These are phyloP conservation scores for Xiphorhynchus erythropygius DNA, from an alignment of 2,797 vertebrate species.

Conservation along the genomic window DNA sequence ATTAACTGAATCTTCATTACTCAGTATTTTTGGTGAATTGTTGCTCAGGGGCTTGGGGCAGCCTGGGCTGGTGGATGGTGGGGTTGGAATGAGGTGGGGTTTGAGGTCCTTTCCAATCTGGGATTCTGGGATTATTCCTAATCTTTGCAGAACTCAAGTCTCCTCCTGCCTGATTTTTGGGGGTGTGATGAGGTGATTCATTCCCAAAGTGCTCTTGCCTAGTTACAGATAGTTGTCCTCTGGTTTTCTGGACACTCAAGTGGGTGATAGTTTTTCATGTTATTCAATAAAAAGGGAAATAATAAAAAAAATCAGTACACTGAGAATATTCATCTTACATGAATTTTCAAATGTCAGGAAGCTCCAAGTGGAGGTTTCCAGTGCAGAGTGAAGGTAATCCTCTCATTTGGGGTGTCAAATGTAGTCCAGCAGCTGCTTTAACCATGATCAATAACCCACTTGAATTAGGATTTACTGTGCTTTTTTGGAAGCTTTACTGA, in stretches of 20 bases:
- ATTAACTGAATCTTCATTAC: background rate
- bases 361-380: background rate
- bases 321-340: background rate
- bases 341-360: background rate
- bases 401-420: background rate
- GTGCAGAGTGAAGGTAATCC: background rate
- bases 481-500: background rate
- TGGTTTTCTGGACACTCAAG: background rate
- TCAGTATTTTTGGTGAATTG: background rate
- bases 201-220: background rate
- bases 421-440: background rate
- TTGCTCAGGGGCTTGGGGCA: background rate
- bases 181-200: background rate
- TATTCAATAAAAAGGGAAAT: background rate
- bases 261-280: background rate
- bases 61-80: background rate
- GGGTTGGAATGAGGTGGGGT: background rate
- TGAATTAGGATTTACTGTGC: background rate
- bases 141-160: background rate
- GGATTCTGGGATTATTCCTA: background rate
- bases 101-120: background rate
- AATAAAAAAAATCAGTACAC: background rate
- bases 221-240: background rate
- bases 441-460: fast-evolving
- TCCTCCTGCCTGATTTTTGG: background rate